Conservation (phyloP, 2,797 vertebrate species). For the Steatocranus sp. region DNA sequence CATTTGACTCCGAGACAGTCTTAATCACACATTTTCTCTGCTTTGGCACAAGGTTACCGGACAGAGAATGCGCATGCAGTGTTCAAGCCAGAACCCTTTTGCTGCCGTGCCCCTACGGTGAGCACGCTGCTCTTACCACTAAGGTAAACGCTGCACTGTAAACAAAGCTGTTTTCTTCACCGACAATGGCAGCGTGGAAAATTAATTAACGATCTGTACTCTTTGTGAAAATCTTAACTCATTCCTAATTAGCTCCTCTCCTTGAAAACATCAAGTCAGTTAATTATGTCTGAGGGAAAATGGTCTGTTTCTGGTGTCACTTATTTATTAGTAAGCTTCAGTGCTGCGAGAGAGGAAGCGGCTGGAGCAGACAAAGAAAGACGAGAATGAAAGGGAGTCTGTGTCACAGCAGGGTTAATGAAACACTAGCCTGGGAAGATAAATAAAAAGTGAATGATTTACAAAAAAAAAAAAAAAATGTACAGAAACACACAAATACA, state of each 20-base stretch:
- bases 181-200: slow-evolving; percentile 48
- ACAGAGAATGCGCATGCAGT: background rate
- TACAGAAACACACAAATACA: slow-evolving; percentile 7
- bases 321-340: slow-evolving; percentile 61
- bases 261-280: slow-evolving; percentile 67
- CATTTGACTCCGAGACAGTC: background rate
- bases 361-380: slow-evolving; percentile 51
- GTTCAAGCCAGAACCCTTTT: slow-evolving; percentile 4
- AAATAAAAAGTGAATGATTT: slow-evolving; percentile 66
- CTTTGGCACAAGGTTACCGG: background rate
- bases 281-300: slow-evolving; percentile 65
- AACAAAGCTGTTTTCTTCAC: slow-evolving; percentile 53
- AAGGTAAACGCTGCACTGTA: slow-evolving; percentile 18
- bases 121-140: background rate
- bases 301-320: slow-evolving; percentile 55
- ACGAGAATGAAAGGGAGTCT: slow-evolving; percentile 56
- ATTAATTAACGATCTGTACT: slow-evolving; percentile 64
- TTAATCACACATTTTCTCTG: background rate
- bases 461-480: slow-evolving; percentile 6
- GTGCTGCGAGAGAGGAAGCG: slow-evolving; percentile 38
- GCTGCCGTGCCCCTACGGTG: background rate
- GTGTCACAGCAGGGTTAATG: slow-evolving; percentile 64
- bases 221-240: slow-evolving; percentile 63
- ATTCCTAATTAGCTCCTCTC: slow-evolving; percentile 61
- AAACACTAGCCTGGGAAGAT: slow-evolving; percentile 66